Conservation (phyloP, 2,113 vertebrate genomes). For the Pipra filicauda region DNA sequence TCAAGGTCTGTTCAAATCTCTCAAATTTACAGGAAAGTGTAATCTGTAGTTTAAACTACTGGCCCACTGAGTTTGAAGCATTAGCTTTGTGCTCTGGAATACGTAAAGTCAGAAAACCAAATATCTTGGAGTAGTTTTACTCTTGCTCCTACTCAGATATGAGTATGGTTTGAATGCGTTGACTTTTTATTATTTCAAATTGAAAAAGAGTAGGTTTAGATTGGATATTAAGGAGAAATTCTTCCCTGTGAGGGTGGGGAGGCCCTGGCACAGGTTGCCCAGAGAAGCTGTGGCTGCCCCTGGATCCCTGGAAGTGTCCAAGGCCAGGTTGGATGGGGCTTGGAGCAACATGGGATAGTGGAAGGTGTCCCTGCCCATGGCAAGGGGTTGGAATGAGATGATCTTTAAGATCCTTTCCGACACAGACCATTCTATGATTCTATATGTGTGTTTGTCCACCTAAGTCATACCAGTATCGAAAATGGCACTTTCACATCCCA, state of each 20-base stretch:
- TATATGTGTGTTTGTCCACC: neutral
- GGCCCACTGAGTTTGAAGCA: neutral
- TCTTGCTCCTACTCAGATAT: neutral
- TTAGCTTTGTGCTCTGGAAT: neutral
- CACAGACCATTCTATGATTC: neutral
- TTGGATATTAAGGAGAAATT: neutral
- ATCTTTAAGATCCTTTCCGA: neutral
- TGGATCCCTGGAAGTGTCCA: neutral
- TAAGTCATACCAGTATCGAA: neutral
- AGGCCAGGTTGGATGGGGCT: accelerated
- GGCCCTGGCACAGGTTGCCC: neutral
- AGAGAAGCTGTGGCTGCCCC: neutral
- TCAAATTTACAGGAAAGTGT: neutral
- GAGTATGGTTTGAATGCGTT: neutral
- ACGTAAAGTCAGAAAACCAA: neutral
- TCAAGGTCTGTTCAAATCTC: neutral
- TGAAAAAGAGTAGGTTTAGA: neutral
- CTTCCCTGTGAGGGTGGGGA: neutral
- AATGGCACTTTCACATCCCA: neutral
- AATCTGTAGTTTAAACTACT: neutral
- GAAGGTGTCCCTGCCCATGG: neutral
- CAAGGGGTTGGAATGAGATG: neutral
- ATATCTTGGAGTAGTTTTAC: neutral
- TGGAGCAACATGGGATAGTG: accelerated
- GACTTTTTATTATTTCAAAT: neutral